phyloP scores from a whole-genome alignment of 1,140 invertebrate genomes.

The Nomia melanderi region DNA sequence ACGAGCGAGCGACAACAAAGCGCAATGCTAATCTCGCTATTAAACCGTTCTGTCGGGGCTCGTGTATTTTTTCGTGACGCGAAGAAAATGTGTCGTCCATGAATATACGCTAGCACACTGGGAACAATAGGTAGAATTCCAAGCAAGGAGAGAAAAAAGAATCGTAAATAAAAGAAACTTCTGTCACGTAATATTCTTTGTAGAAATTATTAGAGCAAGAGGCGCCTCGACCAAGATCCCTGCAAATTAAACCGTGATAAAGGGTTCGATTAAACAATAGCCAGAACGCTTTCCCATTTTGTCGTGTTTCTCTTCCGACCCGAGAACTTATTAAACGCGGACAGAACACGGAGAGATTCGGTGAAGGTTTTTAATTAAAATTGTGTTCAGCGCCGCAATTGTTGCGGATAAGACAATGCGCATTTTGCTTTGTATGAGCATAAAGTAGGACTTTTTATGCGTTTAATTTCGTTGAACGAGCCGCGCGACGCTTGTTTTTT shows the following conservation, averaged over 20 bases:
- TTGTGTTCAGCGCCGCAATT: constrained; percentile 9
- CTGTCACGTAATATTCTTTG: neutral
- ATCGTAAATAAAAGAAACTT: too few species aligned
- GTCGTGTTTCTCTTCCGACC: neutral
- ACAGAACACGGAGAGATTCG: neutral
- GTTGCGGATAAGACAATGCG: constrained; percentile 13
- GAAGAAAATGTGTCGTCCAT: neutral
- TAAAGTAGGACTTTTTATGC: constrained; percentile 3
- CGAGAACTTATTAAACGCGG: neutral
- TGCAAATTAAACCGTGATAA: constrained; percentile 19
- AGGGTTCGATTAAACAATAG: constrained; percentile 25
- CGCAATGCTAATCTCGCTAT: constrained; percentile 22
- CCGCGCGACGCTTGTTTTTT: too few species aligned
- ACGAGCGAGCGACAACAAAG: constrained; percentile 9
- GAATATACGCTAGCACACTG: neutral
- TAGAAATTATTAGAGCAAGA: neutral
- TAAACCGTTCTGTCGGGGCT: neutral
- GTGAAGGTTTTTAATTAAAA: constrained; percentile 38
- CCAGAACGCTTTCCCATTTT: neutral
- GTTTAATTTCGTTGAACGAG: constrained; percentile 7
- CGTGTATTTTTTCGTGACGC: neutral
- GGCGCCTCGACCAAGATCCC: neutral
- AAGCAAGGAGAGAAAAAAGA: neutral
- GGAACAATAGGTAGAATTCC: neutral
- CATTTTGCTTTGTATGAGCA: constrained; percentile 16